Evolutionary conservation across 2,888 invertebrate genomes (phyloP).

Genomic region (Frankliniella intonsa): DNA sequence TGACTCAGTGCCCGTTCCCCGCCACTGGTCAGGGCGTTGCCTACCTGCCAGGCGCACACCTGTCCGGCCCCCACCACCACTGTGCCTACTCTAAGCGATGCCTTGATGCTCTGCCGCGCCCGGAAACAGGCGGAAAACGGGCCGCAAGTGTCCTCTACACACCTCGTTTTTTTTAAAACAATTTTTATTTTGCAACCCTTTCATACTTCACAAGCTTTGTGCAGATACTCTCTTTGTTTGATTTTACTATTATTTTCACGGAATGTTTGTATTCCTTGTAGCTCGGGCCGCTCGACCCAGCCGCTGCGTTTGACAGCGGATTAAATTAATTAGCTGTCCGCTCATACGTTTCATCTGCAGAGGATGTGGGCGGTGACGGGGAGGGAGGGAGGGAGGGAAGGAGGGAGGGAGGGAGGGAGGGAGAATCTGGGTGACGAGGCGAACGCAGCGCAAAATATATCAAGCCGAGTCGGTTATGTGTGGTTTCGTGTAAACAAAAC

Average conservation of each 20-base stretch:
- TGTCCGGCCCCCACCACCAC: background rate
- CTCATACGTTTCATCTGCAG: conserved; percentile 3
- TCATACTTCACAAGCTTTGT: too few species aligned
- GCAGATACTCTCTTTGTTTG: background rate
- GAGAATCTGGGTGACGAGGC: too few species aligned
- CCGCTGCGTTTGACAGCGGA: conserved; percentile 11
- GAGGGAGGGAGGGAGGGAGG: too few species aligned
- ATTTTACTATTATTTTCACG: too few species aligned
- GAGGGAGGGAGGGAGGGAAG: too few species aligned
- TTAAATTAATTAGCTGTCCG: background rate
- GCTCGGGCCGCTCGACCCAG: background rate
- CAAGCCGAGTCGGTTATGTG: too few species aligned
- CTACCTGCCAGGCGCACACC: background rate
- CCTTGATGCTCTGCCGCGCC: conserved; percentile 6
- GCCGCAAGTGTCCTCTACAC: too few species aligned
- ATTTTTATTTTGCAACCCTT: too few species aligned
- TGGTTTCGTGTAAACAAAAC: background rate
- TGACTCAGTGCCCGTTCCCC: background rate
- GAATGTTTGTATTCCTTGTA: too few species aligned
- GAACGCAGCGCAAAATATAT: too few species aligned
- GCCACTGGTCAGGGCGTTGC: background rate
- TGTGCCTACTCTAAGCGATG: background rate
- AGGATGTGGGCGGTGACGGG: background rate
- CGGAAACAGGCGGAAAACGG: background rate
- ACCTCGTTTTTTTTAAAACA: too few species aligned